Percentiles rank a stretch among this genome's conserved stretches.
Conservation (phyloP, 2,888 invertebrate genomes). For the Drosophila mettleri region DNA sequence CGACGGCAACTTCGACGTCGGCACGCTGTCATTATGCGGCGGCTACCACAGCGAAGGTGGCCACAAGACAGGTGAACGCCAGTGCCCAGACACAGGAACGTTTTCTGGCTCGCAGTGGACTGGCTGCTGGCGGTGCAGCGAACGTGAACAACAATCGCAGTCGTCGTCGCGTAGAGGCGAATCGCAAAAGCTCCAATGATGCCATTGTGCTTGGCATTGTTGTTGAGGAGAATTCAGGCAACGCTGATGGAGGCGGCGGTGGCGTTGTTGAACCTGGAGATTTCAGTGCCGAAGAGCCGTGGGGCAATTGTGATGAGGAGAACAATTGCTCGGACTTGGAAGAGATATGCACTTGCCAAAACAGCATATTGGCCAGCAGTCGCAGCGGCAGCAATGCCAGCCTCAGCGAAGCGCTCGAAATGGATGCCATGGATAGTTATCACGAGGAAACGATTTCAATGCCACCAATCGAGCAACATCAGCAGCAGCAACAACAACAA, state of each 20-base stretch:
- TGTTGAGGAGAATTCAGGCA: conserved; percentile 52
- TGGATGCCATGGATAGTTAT: conserved; percentile 66
- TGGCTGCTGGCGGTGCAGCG: conserved; percentile 15
- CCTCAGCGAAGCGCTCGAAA: conserved; percentile 76
- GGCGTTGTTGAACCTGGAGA: conserved; percentile 62
- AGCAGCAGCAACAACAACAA: conserved; percentile 62
- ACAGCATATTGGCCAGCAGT: conserved; percentile 67
- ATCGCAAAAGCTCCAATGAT: conserved; percentile 51
- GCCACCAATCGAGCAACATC: conserved; percentile 42
- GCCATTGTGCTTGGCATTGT: conserved; percentile 62
- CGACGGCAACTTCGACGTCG: conserved; percentile 24
- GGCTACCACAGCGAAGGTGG: conserved; percentile 50
- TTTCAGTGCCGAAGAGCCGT: conserved; percentile 79
- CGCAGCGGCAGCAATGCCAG: conserved; percentile 81
- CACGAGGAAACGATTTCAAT: conserved; percentile 47
- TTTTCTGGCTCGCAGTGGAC: conserved; percentile 65
- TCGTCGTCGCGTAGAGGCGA: conserved; percentile 37
- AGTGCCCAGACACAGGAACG: conserved; percentile 83
- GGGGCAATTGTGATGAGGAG: conserved; percentile 85
- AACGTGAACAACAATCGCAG: conserved; percentile 14
- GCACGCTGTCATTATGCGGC: conserved; percentile 83
- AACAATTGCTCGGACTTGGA: conserved; percentile 83
- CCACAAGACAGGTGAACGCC: conserved; percentile 80
- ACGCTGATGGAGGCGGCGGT: conserved; percentile 18
- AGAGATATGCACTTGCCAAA: conserved; percentile 85